A percentile compares a stretch with the other conserved stretches of the same genome.
Conservation (phyloP, 2,797 vertebrate species). For the Thaleichthys pacificus region DNA sequence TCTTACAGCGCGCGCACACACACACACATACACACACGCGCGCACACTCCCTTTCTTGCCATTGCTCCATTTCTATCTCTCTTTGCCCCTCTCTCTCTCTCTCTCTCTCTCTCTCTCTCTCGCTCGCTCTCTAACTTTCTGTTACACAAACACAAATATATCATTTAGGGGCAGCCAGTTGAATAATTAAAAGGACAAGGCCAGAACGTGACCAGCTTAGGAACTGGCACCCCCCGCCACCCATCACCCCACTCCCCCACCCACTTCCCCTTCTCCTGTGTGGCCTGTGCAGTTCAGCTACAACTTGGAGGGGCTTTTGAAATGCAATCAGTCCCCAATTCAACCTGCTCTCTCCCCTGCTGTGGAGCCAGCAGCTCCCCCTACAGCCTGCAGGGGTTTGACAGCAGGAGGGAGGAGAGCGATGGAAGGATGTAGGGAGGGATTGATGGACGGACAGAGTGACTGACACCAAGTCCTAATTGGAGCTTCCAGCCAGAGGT, state of each 20-base stretch:
- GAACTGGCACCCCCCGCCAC: no score
- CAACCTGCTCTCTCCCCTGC: no score
- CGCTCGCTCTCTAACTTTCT: background rate
- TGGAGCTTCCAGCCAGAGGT: no score
- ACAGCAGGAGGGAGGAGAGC: background rate
- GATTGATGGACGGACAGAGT: conserved; percentile 13
- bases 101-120: background rate
- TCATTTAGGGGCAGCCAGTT: conserved; percentile 8
- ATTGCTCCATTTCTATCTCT: background rate
- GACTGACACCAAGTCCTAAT: background rate
- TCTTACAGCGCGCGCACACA: background rate
- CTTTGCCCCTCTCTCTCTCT: background rate
- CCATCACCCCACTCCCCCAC: no score
- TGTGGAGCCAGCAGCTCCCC: no score
- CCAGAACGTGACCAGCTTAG: conserved; percentile 8
- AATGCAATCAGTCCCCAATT: no score
- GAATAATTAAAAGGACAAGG: conserved; percentile 29
- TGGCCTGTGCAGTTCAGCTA: no score
- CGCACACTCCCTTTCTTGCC: background rate
- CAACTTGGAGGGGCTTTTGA: no score
- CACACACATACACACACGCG: conserved; percentile 15
- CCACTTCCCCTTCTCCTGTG: no score
- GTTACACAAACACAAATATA: conserved; percentile 8
- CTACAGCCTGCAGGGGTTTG: no score
- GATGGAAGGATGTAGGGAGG: background rate